Conservation (phyloP, 2,888 invertebrate species). For the Meteorus cinctellus region DNA sequence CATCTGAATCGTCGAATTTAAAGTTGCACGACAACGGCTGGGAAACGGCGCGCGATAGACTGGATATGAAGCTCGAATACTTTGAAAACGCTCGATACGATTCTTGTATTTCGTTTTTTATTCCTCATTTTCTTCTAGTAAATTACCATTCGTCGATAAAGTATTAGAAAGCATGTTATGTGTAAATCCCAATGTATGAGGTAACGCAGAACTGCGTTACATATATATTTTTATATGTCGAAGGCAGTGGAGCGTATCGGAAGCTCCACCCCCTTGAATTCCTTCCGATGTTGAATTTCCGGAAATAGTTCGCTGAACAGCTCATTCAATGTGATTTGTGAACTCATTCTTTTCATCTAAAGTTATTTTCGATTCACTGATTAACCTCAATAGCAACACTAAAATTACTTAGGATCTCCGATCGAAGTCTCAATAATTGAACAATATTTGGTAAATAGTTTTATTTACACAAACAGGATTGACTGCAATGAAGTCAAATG, state of each 20-base stretch:
- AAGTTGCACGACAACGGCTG: not conserved
- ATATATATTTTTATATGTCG: not conserved
- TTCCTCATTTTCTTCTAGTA: not conserved
- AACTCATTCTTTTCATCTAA: not conserved
- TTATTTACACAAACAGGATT: slow-evolving; percentile 9
- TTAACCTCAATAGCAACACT: not conserved
- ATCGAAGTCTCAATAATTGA: not conserved
- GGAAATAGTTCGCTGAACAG: not conserved
- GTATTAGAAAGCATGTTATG: not conserved
- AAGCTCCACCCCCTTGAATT: not conserved
- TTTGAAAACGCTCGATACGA: not conserved
- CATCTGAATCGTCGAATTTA: not conserved
- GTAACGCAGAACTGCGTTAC: not conserved
- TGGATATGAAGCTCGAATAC: not conserved
- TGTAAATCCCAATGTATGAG: not conserved
- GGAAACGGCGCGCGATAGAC: slow-evolving; percentile 10
- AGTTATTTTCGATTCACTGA: slow-evolving; percentile 12
- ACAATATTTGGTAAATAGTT: not conserved
- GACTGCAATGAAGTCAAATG: not conserved
- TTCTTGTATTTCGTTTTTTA: not conserved
- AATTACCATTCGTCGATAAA: slow-evolving; percentile 17
- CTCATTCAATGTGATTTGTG: not conserved
- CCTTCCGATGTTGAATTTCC: not conserved
- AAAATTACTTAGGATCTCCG: not conserved
- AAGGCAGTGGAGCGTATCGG: not conserved